Evolutionary conservation across 2,113 vertebrate species (phyloP), one percentile per base, ranked within the genome.

Genomic region (Nyctibius bracteatus): DNA sequence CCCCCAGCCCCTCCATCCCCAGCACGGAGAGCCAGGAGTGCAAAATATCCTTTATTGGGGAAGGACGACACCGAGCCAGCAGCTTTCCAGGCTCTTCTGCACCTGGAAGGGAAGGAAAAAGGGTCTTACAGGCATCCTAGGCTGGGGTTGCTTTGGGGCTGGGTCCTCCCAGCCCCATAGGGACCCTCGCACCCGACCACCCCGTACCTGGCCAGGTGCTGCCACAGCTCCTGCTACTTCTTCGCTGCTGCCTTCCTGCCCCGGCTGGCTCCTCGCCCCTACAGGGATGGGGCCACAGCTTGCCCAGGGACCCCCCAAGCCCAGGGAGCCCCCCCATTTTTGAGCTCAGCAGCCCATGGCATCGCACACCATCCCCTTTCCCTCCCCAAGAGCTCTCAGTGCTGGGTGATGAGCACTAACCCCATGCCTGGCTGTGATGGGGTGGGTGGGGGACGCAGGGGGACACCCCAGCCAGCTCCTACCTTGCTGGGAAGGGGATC

Each of bases 361-460:
- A 14, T 19, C 44, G 1, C 25, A 2, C 39, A 33, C 7, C 17
- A 0, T 43, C 12, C 35, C 67, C n/a, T 5, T 47, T 8, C 37
- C 43, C 37, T 39, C 8, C 14, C 44, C 57, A 3, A 2, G 15
- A 9, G 31, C 52, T n/a, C 44, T 55, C 24, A 33, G 49, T 16
- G 28, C 30, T 1, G 9, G 1, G 2, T 25, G 4, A 9, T 0
- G 3, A 8, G 35, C 0, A 3, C 4, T 17, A n/a, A 15, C 14
- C 58, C 46, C 0, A 2, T 2, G 14, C 27, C 49, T 31, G 81
- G 37, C 35, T 33, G 65, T 1, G 12, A 17, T 1, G 9, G 72
- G 54, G 35, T 7, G 5, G 16, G 4, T 0, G 10, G 59, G 70
- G 51, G 57, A 28, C 1, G 7, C 46, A 6, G 33, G 9, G 5